Base-by-base conservation (phyloP, 1,140 invertebrate genomes). In the Listronotus oregonensis region DNA sequence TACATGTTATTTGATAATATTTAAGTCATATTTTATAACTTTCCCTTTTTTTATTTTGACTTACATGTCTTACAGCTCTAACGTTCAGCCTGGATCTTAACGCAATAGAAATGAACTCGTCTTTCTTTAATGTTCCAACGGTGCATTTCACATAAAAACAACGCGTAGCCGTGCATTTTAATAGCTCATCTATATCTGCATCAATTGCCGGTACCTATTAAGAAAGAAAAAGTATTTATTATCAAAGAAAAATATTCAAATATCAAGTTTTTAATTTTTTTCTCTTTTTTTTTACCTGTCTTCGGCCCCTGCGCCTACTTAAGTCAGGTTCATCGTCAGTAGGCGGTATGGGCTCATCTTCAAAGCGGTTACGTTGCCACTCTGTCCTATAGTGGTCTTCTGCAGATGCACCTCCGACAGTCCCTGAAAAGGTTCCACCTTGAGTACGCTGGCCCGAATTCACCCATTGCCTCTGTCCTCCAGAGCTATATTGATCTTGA, bases 31-130 rank as follows among this genome's bases (percentile, higher is more conserved):
- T 27, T 4, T 51, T n/a, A n/a, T n/a, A n/a, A n/a, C n/a, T n/a
- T 8, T 9, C 8, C 6, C 12, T 52, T 32, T 27, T 52, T n/a
- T 3, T 37, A 15, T 1, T 21, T 14, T n/a, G 49, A 74, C 76
- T 81, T 76, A 91, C 89, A 79, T 91, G 88, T 75, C 88, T 87
- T 51, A 96, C 80, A 0, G 93, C 94, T 32, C 86, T 83, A 1
- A 90, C 88, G 78, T 92, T 93, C 43, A 95, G 82, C 60, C 93
- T 82, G 0, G 89, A 88, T 31, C 91, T 82, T 15, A 94, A 83
- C 1, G 86, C 87, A 32, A 96, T 80, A 73, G 84, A 89, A n/a
- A 89, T 86, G 61, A 93, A 90, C 70, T 92, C 86, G 43, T 91
- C 88, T 54, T 87, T 89, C 9, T 67, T 47, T 39, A 96, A 76